A percentile compares a stretch with the other conserved stretches of the same genome.
Conservation (phyloP, 1,140 invertebrate species). For the Bombus pascuorum region DNA sequence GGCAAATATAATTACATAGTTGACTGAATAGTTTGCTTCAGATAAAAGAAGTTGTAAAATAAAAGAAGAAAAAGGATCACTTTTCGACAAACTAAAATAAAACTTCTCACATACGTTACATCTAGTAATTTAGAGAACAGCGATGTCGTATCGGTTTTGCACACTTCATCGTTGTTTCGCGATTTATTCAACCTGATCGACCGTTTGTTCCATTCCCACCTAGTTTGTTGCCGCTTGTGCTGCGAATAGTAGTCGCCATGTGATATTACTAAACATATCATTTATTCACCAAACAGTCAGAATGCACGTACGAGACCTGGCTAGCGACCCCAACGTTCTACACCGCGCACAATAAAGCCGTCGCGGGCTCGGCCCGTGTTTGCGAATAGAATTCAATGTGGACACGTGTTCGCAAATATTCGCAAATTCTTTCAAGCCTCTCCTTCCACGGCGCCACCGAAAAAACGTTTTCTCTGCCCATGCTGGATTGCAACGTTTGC, state of each 20-base stretch:
- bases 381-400: slow-evolving; percentile 46
- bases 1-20: no score
- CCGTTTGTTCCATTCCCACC: background rate
- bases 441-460: background rate
- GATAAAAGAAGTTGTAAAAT: background rate
- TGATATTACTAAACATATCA: slow-evolving; percentile 61
- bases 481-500: background rate
- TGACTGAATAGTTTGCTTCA: background rate
- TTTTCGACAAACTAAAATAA: background rate
- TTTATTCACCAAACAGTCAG: slow-evolving; percentile 64
- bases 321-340: slow-evolving; percentile 1
- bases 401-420: slow-evolving; percentile 46
- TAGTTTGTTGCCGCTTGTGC: background rate
- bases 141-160: no score
- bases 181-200: slow-evolving; percentile 13
- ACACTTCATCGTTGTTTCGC: background rate
- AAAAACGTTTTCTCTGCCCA: slow-evolving; percentile 9
- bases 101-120: background rate
- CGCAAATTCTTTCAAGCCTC: slow-evolving; percentile 39
- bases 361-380: slow-evolving; percentile 16
- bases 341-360: slow-evolving; percentile 45
- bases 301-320: slow-evolving; percentile 17
- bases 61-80: no score
- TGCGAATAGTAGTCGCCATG: slow-evolving; percentile 38
- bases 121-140: background rate